Evolutionary conservation across 92 coral and sea anemone species (phyloP).

Genomic region (Bergia sp.): DNA sequence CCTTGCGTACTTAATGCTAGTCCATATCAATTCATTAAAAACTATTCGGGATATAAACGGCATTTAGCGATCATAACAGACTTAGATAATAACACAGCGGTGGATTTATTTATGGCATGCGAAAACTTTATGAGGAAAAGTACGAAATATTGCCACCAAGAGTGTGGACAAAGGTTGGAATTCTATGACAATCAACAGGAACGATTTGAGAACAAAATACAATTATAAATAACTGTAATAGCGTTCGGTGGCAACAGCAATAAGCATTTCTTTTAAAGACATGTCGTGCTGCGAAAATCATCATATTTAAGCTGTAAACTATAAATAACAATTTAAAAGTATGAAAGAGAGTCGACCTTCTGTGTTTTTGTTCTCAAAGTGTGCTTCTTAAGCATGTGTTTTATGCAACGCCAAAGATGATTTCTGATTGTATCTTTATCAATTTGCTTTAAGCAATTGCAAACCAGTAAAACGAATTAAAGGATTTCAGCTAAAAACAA

Average conservation of each 20-base stretch:
- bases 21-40: not conserved
- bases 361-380: not conserved
- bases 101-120: constrained; percentile 7
- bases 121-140: not conserved
- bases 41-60: constrained; percentile 11
- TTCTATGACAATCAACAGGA: not conserved
- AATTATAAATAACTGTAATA: not conserved
- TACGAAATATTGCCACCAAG: not conserved
- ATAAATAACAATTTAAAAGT: not conserved
- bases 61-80: constrained; percentile 11
- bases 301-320: not conserved
- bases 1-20: not conserved
- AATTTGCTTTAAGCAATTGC: not conserved
- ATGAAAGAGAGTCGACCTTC: not conserved
- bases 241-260: not conserved
- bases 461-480: not conserved
- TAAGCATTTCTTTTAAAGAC: not conserved
- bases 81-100: constrained; percentile 17
- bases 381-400: not conserved
- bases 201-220: not conserved
- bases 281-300: constrained; percentile 1
- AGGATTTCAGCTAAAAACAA: not conserved
- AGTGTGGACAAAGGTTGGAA: not conserved
- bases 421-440: not conserved
- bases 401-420: no score